Conservation (phyloP, 2,888 invertebrate species). For the Epiblema foenella region DNA sequence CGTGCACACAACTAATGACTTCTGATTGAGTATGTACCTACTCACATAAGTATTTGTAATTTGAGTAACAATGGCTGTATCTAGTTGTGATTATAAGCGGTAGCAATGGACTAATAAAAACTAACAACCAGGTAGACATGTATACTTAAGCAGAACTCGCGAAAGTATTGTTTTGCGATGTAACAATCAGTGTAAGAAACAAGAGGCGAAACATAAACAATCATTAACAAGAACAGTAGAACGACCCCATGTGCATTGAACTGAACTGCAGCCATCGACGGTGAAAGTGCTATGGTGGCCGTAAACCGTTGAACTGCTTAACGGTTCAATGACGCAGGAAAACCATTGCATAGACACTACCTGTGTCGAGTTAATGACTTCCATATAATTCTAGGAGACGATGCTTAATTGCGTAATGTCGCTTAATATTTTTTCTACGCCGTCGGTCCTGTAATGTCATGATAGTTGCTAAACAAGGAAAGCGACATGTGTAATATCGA, state of each 20-base stretch:
- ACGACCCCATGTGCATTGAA: slow-evolving; percentile 51
- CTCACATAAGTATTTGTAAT: neutral
- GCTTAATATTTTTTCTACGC: too few species aligned
- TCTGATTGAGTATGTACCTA: neutral
- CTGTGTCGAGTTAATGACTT: neutral
- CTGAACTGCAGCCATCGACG: slow-evolving; percentile 53
- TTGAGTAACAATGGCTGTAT: slow-evolving; percentile 27
- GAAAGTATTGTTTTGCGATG: slow-evolving; percentile 14
- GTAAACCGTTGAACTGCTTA: slow-evolving; percentile 2
- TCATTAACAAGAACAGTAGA: slow-evolving; percentile 37
- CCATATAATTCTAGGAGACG: too few species aligned
- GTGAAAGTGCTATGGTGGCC: slow-evolving; percentile 48
- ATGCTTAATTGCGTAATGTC: too few species aligned
- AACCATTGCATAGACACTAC: neutral
- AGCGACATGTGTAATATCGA: too few species aligned
- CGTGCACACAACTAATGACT: neutral
- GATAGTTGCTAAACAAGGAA: too few species aligned
- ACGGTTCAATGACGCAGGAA: slow-evolving; percentile 29
- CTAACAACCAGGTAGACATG: slow-evolving; percentile 39
- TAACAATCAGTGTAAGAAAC: slow-evolving; percentile 22
- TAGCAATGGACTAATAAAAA: slow-evolving; percentile 36
- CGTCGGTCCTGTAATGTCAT: too few species aligned
- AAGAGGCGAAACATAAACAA: slow-evolving; percentile 15
- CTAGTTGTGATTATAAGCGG: slow-evolving; percentile 1
- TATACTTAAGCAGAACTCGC: slow-evolving; percentile 15